Evolutionary conservation across 1,140 invertebrate genomes (phyloP), one percentile per base, ranked within the genome.

Genomic region (Drosophila melanica): DNA sequence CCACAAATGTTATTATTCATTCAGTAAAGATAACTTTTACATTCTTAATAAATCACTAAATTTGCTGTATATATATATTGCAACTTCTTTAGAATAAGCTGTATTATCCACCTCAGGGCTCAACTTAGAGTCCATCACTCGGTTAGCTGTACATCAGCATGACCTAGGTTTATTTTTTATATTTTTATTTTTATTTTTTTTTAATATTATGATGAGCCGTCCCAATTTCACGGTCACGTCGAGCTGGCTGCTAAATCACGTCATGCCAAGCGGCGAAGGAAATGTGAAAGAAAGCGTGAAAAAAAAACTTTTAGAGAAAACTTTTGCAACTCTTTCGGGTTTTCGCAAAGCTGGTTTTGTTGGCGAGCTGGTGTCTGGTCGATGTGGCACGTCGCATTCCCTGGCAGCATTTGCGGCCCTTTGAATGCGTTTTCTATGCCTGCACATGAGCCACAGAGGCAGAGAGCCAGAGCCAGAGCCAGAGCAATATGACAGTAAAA

Each of bases 171-270:
- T n/a, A n/a, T n/a, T n/a, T n/a, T n/a, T n/a, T n/a, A n/a, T n/a
- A n/a, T n/a, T n/a, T n/a, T n/a, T n/a, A n/a, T 69, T 33, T 30
- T 27, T 64, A 20, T 23, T 35, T 55, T 35, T 16, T 20, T 45
- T 14, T 42, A 16, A 33, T 27, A 11, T 35, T 35, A 60, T 79
- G 75, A 66, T 62, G 55, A 57, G 72, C 51, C 57, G 42, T 37
- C 51, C 44, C 59, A 87, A 77, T 86, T 85, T 86, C 82, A 87
- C 71, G 81, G 81, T 82, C 81, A 86, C 82, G 82, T 87, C 75
- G 71, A 68, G 53, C 69, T 75, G 57, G 64, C 79, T 72, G 75
- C 75, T 45, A 86, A 86, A 87, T 86, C 82, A 81, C 81, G 82
- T 85, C 81, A 81, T 48, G 45, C 47, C 53, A 54, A 48, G 59